Base-by-base conservation (phyloP, 2,888 invertebrate genomes). In the Andrena hattorfiana region DNA sequence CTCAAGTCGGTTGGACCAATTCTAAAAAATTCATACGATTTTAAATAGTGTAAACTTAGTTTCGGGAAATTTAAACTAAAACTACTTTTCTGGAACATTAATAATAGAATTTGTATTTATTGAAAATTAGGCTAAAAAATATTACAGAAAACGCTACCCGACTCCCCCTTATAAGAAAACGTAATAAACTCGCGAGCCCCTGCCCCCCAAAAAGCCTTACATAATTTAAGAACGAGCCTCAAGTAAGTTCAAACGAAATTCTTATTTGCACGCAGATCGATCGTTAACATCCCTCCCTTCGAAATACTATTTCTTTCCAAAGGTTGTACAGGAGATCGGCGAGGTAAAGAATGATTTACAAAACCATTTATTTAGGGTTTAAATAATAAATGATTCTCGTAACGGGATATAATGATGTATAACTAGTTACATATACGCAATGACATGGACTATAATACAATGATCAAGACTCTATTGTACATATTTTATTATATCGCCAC, bases 401-500 rank as follows among this genome's bases (percentile, higher is more conserved):
- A 86, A 88, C 86, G 85, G 86, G 82, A 89, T 90, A 91, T 87
- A 86, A 89, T 91, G 91, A 93, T 89, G 86, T 86, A 86, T 87
- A 91, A 90, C 89, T 92, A 90, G 87, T 85, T 93, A 92, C 89
- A 90, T 88, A 88, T 92, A 92, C 89, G 91, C 91, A 92, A 92
- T 93, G 93, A 93, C 89, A 93, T 93, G 93, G 90, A 91, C 92
- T 93, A 93, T 93, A 93, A 92, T 93, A 93, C 93, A 93, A 93
- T 93, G 93, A 93, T 90, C 78, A 87, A 87, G 89, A 88, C 71
- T 86, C 90, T 93, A 92, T 93, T 90, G 85, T 92, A 92, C 91
- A 92, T 87, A 83, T 91, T 92, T 87, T 86, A 89, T 94, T 93
- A 94, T 89, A 95, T 94, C 80, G 97, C 97, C 95, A 99, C 98